phyloP scores from a whole-genome alignment of 2,888 invertebrate genomes.

The Agrypnus murinus region DNA sequence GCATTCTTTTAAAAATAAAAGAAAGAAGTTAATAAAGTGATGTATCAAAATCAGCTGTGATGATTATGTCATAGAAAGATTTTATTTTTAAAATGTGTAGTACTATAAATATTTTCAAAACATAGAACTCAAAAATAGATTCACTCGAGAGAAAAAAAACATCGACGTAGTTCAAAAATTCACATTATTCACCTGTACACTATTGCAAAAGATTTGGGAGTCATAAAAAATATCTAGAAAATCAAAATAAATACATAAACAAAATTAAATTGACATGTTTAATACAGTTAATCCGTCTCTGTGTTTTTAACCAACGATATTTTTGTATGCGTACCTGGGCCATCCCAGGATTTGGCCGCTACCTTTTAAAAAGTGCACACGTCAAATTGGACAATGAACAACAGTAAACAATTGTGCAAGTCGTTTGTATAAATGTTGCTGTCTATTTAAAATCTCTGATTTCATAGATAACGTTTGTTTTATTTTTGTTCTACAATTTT shows the following conservation, averaged over 20 bases:
- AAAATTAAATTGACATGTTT: too few relatives aligned
- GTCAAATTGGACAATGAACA: background rate
- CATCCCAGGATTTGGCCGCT: constrained; percentile 6
- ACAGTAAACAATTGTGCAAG: constrained; percentile 17
- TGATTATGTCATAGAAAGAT: constrained; percentile 5
- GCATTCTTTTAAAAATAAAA: constrained; percentile 7
- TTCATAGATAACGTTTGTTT: constrained; percentile 12
- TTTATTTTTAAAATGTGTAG: too few relatives aligned
- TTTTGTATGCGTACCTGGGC: constrained; percentile 12
- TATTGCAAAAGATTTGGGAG: too few relatives aligned
- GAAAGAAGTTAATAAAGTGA: background rate
- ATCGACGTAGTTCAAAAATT: too few relatives aligned
- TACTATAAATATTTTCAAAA: too few relatives aligned
- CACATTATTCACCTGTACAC: too few relatives aligned
- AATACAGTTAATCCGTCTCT: too few relatives aligned
- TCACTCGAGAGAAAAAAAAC: too few relatives aligned
- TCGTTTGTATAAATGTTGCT: constrained; percentile 9
- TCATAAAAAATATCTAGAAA: too few relatives aligned
- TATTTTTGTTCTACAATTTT: too few relatives aligned
- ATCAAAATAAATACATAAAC: too few relatives aligned
- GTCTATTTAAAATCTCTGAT: constrained; percentile 31
- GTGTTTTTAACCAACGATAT: background rate
- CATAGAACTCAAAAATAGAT: too few relatives aligned
- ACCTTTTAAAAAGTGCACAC: background rate
- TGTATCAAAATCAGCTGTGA: constrained; percentile 1